Base-by-base conservation (phyloP, 2,797 vertebrate genomes). In the Catamblyrhynchus diadema region DNA sequence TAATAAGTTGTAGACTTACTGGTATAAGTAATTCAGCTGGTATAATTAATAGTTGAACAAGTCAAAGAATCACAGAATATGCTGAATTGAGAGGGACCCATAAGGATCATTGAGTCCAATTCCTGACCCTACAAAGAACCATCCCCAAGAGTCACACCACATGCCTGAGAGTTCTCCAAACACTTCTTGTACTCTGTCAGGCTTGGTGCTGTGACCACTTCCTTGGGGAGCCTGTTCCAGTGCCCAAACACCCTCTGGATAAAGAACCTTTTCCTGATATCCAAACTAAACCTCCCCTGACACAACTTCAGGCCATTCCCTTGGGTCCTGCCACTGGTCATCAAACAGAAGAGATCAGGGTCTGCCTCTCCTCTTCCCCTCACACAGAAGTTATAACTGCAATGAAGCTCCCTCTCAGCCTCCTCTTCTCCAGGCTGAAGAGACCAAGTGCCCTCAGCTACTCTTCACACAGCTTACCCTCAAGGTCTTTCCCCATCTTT, bases 61-160 rank as follows among this genome's bases (percentile, higher is more conserved):
- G 44, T 30, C 12, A 17, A 12, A 39, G 72, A 80, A 51, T 41
- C 22, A 20, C 5, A 35, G 14, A 57, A 48, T 57, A 42, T 42
- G 17, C 7, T 48, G 35, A 65, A 25, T 18, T 83, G 18, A 18
- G 11, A 73, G 17, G 21, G 17, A 65, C 32, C 14, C 21, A 42
- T 30, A 9, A 32, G 7, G 21, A 57, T 18, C 25, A 30, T 14
- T 0, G 0, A 30, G 21, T 65, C 32, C 17, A 9, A 0, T 54
- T 48, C 25, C 35, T 42, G 32, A 12, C 17, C 17, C 11, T 57
- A 10, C 35, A 65, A 30, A 18, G 21, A 16, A 35, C 21, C 30
- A 35, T 11, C 17, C 19, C 21, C 22, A 65, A 48, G 21, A 35
- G 21, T 25, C 35, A 42, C 10, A 56, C 13, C 4, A 27, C 2